phyloP scores from a whole-genome alignment of 2,113 vertebrate species.

The Poeciliopsis prolifica region DNA sequence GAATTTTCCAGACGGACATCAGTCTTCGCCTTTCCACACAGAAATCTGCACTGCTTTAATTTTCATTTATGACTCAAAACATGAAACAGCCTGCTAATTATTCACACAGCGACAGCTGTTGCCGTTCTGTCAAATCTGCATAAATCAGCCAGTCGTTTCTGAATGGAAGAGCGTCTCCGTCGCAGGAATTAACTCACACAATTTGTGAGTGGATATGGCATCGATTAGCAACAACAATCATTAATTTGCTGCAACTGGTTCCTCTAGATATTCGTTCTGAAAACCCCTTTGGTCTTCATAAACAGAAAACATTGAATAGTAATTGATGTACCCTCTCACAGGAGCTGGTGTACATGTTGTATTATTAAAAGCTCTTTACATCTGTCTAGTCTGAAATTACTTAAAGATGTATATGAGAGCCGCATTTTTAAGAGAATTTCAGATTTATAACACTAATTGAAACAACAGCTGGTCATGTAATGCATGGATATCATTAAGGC shows the following conservation, averaged over 20 bases:
- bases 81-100: constrained; percentile 25
- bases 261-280: neutral
- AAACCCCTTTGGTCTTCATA: neutral
- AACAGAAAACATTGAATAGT: constrained; percentile 4
- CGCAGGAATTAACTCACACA: constrained; percentile 2
- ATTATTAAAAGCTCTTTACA: constrained; percentile 4
- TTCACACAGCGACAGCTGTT: constrained; percentile 27
- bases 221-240: constrained; percentile 3
- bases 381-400: neutral
- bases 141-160: constrained; percentile 27
- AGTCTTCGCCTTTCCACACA: constrained; percentile 6
- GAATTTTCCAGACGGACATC: constrained; percentile 18
- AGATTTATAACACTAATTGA: neutral
- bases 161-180: constrained; percentile 3
- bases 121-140: constrained; percentile 25
- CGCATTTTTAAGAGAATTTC: neutral
- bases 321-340: neutral
- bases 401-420: too few species aligned
- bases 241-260: constrained; percentile 8
- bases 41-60: constrained; percentile 15
- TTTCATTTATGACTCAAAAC: constrained; percentile 30
- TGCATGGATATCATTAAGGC: neutral
- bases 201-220: neutral
- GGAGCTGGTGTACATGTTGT: neutral
- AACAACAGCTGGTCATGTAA: neutral